Conservation (phyloP, 2,113 vertebrate genomes). For the Carollia perspicillata region DNA sequence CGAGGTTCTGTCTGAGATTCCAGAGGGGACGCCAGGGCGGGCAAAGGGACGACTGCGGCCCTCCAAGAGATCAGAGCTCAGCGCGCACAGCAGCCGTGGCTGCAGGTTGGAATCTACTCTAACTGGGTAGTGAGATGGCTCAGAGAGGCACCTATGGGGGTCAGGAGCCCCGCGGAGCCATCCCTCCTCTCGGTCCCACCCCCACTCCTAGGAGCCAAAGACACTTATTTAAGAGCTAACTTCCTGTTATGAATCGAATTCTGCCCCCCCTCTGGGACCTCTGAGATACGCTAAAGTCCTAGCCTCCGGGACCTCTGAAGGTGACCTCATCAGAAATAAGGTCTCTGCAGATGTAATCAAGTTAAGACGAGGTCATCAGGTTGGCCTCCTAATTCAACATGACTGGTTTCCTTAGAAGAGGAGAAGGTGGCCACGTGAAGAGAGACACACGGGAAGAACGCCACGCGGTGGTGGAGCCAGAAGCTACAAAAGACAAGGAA, state of each 20-base stretch:
- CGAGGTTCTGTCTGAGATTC: background rate
- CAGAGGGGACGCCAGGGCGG: rapidly evolving
- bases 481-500: background rate
- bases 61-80: background rate
- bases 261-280: background rate
- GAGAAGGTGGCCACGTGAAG: background rate
- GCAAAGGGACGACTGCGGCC: background rate
- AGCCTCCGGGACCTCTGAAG: background rate
- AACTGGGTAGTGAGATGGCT: background rate
- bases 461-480: background rate
- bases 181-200: background rate
- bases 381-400: background rate
- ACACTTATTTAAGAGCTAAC: background rate
- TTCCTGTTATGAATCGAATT: background rate
- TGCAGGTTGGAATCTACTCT: background rate
- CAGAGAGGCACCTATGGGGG: background rate
- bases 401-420: background rate
- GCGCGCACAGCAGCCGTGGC: no score
- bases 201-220: background rate
- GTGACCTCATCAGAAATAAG: background rate
- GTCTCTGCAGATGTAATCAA: background rate
- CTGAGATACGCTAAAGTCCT: background rate
- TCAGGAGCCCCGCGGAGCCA: background rate
- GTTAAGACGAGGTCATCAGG: background rate
- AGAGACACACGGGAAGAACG: background rate